phyloP scores from a whole-genome alignment of 1,140 invertebrate species.

The Trichogramma pretiosum region DNA sequence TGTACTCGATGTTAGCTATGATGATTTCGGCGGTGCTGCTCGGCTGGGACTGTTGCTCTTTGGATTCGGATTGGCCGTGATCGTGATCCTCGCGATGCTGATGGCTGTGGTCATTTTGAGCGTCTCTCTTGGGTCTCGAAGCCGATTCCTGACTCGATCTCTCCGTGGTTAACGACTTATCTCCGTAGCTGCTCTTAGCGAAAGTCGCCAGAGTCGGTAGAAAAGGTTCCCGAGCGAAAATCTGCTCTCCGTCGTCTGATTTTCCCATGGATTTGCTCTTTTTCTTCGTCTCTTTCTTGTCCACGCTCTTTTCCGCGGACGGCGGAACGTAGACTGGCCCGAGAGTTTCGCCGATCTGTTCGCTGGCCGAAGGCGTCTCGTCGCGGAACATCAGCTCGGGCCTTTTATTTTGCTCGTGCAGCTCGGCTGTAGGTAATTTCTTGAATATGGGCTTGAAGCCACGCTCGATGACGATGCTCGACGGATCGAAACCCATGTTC shows the following conservation, averaged over 20 bases:
- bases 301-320: constrained; percentile 46
- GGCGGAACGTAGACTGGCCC: constrained; percentile 69
- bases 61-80: neutral
- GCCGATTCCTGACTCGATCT: neutral
- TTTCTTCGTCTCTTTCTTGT: constrained; percentile 42
- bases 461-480: constrained; percentile 69
- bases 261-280: constrained; percentile 26
- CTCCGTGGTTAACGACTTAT: neutral
- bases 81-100: constrained; percentile 6
- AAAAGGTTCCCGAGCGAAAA: constrained; percentile 45
- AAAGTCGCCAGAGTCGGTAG: neutral
- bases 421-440: constrained; percentile 33
- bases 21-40: constrained; percentile 26
- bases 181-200: neutral
- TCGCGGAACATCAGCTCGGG: constrained; percentile 23
- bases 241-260: constrained; percentile 36
- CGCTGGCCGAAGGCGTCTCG: constrained; percentile 35
- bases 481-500: constrained; percentile 70
- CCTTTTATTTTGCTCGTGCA: constrained; percentile 36
- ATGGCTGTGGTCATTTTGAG: constrained; percentile 13
- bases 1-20: constrained; percentile 30
- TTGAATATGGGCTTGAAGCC: constrained; percentile 74
- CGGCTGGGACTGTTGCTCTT: neutral
- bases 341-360: constrained; percentile 45
- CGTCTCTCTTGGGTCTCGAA: constrained; percentile 30